Conservation (phyloP, 2,113 vertebrate genomes). For the Grus americana region DNA sequence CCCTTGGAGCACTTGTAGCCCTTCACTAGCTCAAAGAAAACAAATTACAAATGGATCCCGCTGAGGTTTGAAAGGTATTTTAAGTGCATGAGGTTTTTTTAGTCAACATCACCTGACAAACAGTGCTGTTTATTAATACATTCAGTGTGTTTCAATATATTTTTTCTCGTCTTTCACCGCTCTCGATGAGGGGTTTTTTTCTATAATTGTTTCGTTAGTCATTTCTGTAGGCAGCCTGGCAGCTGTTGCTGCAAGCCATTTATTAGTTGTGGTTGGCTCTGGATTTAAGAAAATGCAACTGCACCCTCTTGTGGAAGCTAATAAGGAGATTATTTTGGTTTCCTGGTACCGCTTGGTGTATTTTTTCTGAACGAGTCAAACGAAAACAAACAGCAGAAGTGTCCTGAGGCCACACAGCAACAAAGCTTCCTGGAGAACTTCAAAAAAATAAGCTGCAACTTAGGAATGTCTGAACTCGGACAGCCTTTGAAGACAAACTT, state of each 20-base stretch:
- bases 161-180: neutral
- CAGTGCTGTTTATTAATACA: neutral
- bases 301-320: slow-evolving; percentile 54
- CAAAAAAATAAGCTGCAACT: neutral
- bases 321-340: neutral
- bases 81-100: neutral
- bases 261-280: neutral
- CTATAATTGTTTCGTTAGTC: neutral
- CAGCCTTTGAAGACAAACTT: slow-evolving; percentile 15
- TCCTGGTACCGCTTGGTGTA: neutral
- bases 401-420: slow-evolving; percentile 26
- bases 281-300: slow-evolving; percentile 15
- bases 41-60: neutral
- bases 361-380: slow-evolving; percentile 6
- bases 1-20: neutral
- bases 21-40: neutral
- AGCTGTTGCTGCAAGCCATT: neutral
- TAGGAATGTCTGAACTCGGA: neutral
- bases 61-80: neutral
- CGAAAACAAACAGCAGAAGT: slow-evolving; percentile 31
- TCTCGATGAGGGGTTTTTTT: neutral
- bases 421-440: slow-evolving; percentile 1
- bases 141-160: neutral
- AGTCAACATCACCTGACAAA: neutral
- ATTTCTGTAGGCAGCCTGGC: slow-evolving; percentile 7